Evolutionary conservation across 2,888 invertebrate genomes (phyloP).

Genomic region (Andrena chrysosceles): DNA sequence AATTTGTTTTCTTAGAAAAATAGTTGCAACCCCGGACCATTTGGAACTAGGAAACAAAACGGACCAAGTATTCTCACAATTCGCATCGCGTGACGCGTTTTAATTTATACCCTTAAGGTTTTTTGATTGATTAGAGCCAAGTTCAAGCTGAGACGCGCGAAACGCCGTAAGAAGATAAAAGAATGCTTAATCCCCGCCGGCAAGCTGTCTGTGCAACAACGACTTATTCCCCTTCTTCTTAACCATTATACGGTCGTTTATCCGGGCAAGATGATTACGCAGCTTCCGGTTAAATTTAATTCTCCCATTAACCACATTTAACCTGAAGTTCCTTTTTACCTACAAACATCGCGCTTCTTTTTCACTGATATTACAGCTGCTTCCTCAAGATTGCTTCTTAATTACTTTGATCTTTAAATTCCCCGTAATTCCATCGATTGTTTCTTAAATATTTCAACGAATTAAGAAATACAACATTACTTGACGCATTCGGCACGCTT

Average conservation of each 20-base stretch:
- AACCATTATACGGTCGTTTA: constrained; percentile 75
- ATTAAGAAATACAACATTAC: too few species aligned
- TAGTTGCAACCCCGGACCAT: background rate
- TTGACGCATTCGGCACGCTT: too few species aligned
- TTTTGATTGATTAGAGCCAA: constrained; percentile 83
- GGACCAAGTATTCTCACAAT: constrained; percentile 1
- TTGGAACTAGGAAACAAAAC: background rate
- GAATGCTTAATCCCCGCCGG: constrained; percentile 79
- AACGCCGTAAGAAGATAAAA: constrained; percentile 78
- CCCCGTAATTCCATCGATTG: too few species aligned
- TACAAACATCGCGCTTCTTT: constrained; percentile 32
- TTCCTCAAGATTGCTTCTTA: constrained; percentile 3
- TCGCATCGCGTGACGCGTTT: constrained; percentile 8
- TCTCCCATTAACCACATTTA: constrained; percentile 71
- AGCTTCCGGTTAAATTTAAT: constrained; percentile 78
- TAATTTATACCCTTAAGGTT: constrained; percentile 78
- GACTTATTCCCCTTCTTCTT: constrained; percentile 60
- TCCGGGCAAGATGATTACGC: constrained; percentile 78
- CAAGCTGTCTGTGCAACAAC: constrained; percentile 69
- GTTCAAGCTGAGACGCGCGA: constrained; percentile 75
- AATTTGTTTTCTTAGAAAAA: background rate
- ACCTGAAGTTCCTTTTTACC: constrained; percentile 28
- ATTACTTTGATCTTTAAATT: background rate
- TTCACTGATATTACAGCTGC: background rate
- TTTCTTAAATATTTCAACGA: too few species aligned